Evolutionary conservation across 2,797 vertebrate species (phyloP).

Genomic region (Eulemur mongoz): DNA sequence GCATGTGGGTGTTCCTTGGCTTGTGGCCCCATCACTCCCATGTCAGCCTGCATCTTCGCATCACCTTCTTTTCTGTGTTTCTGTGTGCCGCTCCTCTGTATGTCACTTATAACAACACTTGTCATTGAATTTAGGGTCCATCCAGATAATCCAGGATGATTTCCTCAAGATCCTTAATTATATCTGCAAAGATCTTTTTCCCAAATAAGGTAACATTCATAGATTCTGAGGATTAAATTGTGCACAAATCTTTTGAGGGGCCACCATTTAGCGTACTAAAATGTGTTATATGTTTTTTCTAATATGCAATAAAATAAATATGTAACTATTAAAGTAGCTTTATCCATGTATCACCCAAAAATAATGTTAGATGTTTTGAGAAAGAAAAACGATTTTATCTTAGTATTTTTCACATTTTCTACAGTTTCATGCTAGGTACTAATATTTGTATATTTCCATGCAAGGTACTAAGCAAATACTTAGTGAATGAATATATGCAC

Average conservation of each 20-base stretch:
- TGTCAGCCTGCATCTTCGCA: neutral
- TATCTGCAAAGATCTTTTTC: neutral
- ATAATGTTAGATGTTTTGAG: neutral
- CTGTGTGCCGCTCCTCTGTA: neutral
- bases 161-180: constrained; percentile 11
- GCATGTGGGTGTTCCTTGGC: neutral
- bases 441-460: constrained; percentile 11
- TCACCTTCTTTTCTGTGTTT: neutral
- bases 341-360: neutral
- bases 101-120: neutral
- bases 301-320: neutral
- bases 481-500: neutral
- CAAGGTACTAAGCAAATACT: neutral
- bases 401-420: neutral
- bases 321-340: neutral
- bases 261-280: neutral
- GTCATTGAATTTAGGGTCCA: neutral
- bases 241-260: neutral
- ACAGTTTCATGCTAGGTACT: neutral
- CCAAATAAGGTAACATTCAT: neutral
- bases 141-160: neutral
- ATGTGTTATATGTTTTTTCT: neutral
- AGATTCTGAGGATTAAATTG: neutral
- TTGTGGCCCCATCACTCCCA: neutral
- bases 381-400: neutral